Base-by-base conservation (phyloP, 2,888 invertebrate species). In the Andricus curvator region DNA sequence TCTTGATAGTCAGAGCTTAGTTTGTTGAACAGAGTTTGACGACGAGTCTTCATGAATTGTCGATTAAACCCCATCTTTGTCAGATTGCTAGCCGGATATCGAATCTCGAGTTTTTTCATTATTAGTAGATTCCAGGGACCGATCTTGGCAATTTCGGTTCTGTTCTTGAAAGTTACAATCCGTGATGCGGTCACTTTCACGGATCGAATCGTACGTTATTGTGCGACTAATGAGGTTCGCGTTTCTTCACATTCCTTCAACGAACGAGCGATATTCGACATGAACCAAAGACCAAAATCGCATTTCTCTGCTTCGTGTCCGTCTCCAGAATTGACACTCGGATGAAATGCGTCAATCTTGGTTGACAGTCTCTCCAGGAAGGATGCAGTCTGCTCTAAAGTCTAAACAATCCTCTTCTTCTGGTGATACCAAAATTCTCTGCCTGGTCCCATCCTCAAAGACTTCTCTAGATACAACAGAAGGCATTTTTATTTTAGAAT, bases 171-270 rank as follows among this genome's bases (percentile, higher is more conserved):
- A 87, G 85, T 85, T 82, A 70, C 29, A 48, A 51, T 25, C 51
- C 81, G 62, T 65, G 76, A 78, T 80, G 74, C 44, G 80, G 83
- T 79, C 83, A 86, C 86, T 88, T 88, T 86, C 88, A 86, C 87
- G 84, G 77, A 80, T 84, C 77, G 79, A 81, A 81, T 74, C 33
- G 56, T 74, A 74, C 74, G 74, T 74, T 74, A 74, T 74, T 74
- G 74, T 74, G 56, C 74, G 56, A 74, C 74, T 74, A 60, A 74
- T 74, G 56, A 74, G 74, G 51, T 60, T 74, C 56, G 56, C 56
- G 74, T 65, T 65, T 67, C 60, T 79, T 78, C 64, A 76, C 37
- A 60, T 56, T 56, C 64, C 62, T 78, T 51, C n/a, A 66, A 15
- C 78, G 78, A 41, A 37, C 29, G 48, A 70, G 56, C n/a, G 74